These are phyloP conservation scores for Drosophila tsacasi DNA, from an alignment of 1,140 invertebrate genomes.

Conservation along the genomic window DNA sequence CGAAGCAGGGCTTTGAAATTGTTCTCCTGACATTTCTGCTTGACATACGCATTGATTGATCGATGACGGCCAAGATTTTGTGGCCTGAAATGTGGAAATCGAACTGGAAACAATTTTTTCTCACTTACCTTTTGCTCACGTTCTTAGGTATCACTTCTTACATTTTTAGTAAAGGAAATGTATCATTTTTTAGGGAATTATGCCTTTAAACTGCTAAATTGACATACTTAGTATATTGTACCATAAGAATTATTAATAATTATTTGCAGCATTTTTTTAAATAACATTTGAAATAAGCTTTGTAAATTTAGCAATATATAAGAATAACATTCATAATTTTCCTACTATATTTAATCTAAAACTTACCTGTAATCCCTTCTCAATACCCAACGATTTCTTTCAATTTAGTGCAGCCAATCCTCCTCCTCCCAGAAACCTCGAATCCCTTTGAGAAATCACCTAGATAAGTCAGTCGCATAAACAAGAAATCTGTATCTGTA, in stretches of 20 bases:
- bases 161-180: neutral
- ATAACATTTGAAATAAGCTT: too few relatives aligned
- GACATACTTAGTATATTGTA: too few relatives aligned
- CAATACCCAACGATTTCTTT: conserved; percentile 48
- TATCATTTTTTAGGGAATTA: neutral
- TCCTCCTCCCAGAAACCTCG: neutral
- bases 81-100: conserved; percentile 2
- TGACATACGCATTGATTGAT: conserved; percentile 74
- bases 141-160: too few relatives aligned
- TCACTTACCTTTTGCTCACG: conserved; percentile 4
- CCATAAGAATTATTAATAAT: too few relatives aligned
- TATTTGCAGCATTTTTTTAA: too few relatives aligned
- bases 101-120: neutral
- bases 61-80: conserved; percentile 39
- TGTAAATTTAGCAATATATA: too few relatives aligned
- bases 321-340: too few relatives aligned
- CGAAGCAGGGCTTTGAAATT: conserved; percentile 21
- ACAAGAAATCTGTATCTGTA: conserved; percentile 46
- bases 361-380: neutral
- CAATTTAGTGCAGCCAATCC: conserved; percentile 44
- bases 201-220: too few relatives aligned
- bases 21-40: conserved; percentile 59
- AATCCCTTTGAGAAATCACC: conserved; percentile 59
- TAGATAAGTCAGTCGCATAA: conserved; percentile 58
- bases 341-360: neutral